Percentiles rank a stretch among this genome's conserved stretches.
phyloP scores from a whole-genome alignment of 1,140 invertebrate genomes.

The Dreissena rostriformis region DNA sequence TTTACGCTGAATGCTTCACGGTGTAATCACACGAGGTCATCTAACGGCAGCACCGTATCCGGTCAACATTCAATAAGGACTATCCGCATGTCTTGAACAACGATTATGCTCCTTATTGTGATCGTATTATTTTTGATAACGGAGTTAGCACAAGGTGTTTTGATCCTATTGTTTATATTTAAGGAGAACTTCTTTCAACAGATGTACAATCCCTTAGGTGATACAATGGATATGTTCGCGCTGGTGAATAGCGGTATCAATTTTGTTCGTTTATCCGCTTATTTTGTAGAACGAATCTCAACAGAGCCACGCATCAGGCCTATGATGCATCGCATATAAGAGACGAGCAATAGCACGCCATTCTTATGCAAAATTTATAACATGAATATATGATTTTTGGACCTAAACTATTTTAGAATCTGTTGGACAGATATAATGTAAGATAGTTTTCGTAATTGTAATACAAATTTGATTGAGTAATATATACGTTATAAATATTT shows the following conservation, averaged over 20 bases:
- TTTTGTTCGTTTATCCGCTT: constrained; percentile 92
- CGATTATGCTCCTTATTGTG: constrained; percentile 93
- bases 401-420: no score
- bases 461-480: no score
- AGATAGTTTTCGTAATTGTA: no score
- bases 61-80: constrained; percentile 10
- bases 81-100: constrained; percentile 91
- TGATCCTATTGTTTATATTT: constrained; percentile 78
- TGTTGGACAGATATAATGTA: no score
- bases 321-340: no score
- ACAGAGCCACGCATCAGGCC: no score
- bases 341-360: no score
- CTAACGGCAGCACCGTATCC: constrained; percentile 55
- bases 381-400: no score
- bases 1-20: constrained; percentile 73
- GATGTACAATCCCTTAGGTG: constrained; percentile 86
- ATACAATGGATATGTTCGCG: constrained; percentile 95
- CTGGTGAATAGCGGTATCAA: constrained; percentile 95
- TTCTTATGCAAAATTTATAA: no score
- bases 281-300: constrained; percentile 79
- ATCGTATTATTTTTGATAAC: constrained; percentile 92
- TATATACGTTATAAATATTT: no score
- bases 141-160: constrained; percentile 88
- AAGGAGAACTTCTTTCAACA: constrained; percentile 69
- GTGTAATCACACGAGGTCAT: constrained; percentile 63